Base-by-base conservation (phyloP, 2,797 vertebrate genomes). In the Acridotheres tristis region DNA sequence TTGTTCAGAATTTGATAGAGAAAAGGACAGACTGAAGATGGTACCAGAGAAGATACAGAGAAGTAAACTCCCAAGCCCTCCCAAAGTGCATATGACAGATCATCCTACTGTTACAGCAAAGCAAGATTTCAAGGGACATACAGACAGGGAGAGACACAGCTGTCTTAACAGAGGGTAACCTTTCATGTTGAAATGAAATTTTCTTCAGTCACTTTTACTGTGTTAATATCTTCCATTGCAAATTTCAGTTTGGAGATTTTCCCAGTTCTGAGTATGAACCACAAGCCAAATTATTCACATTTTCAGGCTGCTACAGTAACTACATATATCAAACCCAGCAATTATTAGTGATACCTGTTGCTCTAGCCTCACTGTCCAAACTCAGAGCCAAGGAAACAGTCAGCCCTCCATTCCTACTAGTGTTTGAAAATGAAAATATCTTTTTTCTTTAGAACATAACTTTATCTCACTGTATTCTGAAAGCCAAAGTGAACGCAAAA, bases 241-340 rank as follows among this genome's bases (percentile, higher is more conserved):
- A 90, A 91, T 83, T 92, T 94, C 29, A 75, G 12, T 77, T 92
- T 94, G 93, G 94, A 94, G 63, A 77, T n/a, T 50, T 94, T 96
- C 84, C 71, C 86, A 92, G 61, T 73, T 81, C 85, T 80, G 51
- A 75, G 38, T 68, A 73, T 34, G 83, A 95, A 58, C 65, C 38
- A 57, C 10, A 4, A 93, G 58, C 69, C 78, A 73, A 95, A 93
- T 90, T 81, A 92, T 78, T 95, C 81, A 85, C 38, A n/a, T 90
- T 87, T 88, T 73, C 55, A 79, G 63, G 32, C 86, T 92, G 77
- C 71, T 91, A 48, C 53, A 59, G 42, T 54, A 81, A 84, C 17
- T 86, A 74, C 13, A 66, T 73, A 47, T 23, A 90, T n/a, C 40
- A 73, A 75, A 57, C 25, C 5, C 47, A 55, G 50, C 30, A 61